Conservation (phyloP, 2,797 vertebrate species). For the Muraenolepis orangiensis region DNA sequence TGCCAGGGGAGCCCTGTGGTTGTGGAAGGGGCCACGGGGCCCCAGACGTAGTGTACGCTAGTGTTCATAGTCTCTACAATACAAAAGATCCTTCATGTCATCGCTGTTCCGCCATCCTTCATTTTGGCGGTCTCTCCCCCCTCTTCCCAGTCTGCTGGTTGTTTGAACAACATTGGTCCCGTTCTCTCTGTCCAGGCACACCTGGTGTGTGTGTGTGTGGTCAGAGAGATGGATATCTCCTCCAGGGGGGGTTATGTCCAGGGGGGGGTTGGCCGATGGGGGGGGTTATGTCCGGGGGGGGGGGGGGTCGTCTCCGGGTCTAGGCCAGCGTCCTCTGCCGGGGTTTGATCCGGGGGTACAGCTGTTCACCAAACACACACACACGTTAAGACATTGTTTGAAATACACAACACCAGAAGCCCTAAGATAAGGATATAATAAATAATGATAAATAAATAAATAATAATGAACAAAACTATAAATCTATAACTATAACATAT, state of each 20-base stretch:
- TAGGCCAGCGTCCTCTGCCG: constrained; percentile 89
- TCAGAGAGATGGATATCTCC: neutral
- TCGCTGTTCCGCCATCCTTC: constrained; percentile 55
- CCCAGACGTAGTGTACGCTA: constrained; percentile 10
- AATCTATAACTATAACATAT: too few species aligned
- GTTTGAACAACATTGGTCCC: constrained; percentile 45
- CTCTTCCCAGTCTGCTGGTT: constrained; percentile 24
- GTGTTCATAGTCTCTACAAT: constrained; percentile 33
- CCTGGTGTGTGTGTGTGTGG: neutral
- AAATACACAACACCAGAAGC: too few species aligned
- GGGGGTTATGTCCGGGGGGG: constrained; percentile 10
- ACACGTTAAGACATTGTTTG: too few species aligned
- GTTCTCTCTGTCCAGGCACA: neutral
- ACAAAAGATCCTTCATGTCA: constrained; percentile 64
- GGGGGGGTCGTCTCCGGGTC: constrained; percentile 39
- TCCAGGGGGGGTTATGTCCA: neutral
- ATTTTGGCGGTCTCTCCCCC: constrained; percentile 43
- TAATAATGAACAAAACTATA: too few species aligned
- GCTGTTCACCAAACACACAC: constrained; percentile 68
- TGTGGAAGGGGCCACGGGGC: constrained; percentile 10
- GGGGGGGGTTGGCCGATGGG: constrained; percentile 1
- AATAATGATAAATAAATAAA: too few species aligned
- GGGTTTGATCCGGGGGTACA: constrained; percentile 92
- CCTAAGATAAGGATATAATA: too few species aligned
- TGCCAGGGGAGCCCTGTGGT: constrained; percentile 42